phyloP scores from a whole-genome alignment of 2,797 vertebrate species.

The Capromys pilorides region DNA sequence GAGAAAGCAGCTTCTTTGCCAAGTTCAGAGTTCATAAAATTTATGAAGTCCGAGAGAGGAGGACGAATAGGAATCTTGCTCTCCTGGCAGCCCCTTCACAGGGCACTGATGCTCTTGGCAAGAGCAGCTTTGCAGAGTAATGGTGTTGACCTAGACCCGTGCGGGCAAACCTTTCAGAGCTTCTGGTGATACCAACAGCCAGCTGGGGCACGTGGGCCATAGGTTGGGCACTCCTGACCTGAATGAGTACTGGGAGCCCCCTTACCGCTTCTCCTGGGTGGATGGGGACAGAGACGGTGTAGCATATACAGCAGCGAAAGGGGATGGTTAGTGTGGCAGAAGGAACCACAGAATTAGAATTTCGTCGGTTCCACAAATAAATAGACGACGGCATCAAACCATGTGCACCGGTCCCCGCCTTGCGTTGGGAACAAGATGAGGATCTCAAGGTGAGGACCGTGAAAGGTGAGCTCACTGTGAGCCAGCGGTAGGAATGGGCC shows the following conservation, averaged over 20 bases:
- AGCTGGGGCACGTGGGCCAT: neutral
- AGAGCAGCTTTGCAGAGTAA: neutral
- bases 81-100: neutral
- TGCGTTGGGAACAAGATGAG: neutral
- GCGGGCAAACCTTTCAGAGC: neutral
- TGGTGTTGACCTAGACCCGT: neutral
- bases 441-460: neutral
- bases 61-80: neutral
- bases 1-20: neutral
- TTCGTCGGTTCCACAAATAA: neutral
- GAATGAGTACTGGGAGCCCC: neutral
- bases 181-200: neutral
- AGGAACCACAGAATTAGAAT: neutral
- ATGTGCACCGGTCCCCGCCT: neutral
- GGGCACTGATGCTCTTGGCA: neutral
- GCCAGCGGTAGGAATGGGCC: neutral
- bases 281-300: neutral
- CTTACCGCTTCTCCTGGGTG: neutral
- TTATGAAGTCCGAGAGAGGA: neutral
- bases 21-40: neutral
- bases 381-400: neutral
- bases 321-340: neutral
- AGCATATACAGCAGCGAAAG: neutral
- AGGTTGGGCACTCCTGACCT: neutral
- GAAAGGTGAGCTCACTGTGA: neutral